Evolutionary conservation across 2,797 vertebrate genomes (phyloP).

Genomic region (Molothrus ater): DNA sequence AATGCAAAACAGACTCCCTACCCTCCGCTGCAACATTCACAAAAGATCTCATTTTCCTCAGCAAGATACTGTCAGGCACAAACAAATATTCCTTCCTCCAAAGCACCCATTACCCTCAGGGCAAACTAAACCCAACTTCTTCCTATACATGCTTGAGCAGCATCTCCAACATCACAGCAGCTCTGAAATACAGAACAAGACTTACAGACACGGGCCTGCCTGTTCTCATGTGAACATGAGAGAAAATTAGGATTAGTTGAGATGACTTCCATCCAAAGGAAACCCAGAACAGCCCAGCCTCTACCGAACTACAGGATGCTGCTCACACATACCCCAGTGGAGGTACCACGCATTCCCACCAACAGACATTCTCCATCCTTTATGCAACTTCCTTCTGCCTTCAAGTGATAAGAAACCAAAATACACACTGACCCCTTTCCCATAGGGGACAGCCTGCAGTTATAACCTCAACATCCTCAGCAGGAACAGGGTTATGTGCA

Average conservation of each 20-base stretch:
- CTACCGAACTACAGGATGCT: not conserved
- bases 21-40: not conserved
- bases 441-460: not conserved
- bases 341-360: not conserved
- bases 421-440: constrained; percentile 6
- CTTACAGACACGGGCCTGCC: not conserved
- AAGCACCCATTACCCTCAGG: not conserved
- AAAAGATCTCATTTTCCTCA: not conserved
- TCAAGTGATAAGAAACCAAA: constrained; percentile 56
- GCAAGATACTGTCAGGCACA: not conserved
- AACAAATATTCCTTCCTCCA: constrained; percentile 20
- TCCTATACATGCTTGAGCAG: not conserved
- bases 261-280: not conserved
- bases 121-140: not conserved
- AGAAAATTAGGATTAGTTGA: not conserved
- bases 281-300: not conserved
- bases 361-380: constrained; percentile 37
- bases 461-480: constrained; percentile 13
- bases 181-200: not conserved
- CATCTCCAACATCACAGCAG: not conserved
- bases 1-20: not conserved
- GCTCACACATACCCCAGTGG: not conserved
- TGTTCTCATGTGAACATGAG: not conserved
- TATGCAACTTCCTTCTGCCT: constrained; percentile 56
- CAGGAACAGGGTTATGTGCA: not conserved